Percentiles rank a stretch among this genome's conserved stretches.
phyloP scores from a whole-genome alignment of 2,888 invertebrate species.

The Xanthostigma xanthostigma region DNA sequence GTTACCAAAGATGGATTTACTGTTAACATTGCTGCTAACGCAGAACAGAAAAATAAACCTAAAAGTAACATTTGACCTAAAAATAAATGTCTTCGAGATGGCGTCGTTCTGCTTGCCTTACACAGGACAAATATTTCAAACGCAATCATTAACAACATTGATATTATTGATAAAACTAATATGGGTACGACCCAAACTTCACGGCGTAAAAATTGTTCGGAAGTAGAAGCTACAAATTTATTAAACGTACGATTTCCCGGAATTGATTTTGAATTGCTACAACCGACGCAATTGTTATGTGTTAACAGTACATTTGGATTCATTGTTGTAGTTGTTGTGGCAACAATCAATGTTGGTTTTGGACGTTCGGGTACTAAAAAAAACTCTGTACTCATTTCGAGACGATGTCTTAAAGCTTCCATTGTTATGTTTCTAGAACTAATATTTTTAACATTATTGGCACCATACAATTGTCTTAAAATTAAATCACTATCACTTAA shows the following conservation, averaged over 20 bases:
- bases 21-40: slow-evolving; percentile 62
- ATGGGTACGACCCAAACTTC: slow-evolving; percentile 88
- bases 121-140: slow-evolving; percentile 85
- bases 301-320: too few relatives aligned
- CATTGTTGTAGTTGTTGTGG: slow-evolving; percentile 17
- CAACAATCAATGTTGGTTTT: slow-evolving; percentile 24
- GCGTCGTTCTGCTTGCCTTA: slow-evolving; percentile 68
- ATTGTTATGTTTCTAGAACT: background rate
- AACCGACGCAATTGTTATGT: too few relatives aligned
- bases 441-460: too few relatives aligned
- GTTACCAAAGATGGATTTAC: slow-evolving; percentile 64
- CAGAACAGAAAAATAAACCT: slow-evolving; percentile 69
- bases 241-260: too few relatives aligned
- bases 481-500: too few relatives aligned
- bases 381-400: slow-evolving; percentile 75
- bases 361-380: slow-evolving; percentile 55
- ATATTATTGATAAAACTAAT: slow-evolving; percentile 66
- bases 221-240: slow-evolving; percentile 1
- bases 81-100: slow-evolving; percentile 71
- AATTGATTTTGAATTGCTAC: too few relatives aligned
- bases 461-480: too few relatives aligned
- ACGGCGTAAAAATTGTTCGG: slow-evolving; percentile 36
- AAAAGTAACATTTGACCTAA: slow-evolving; percentile 75
- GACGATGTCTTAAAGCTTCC: slow-evolving; percentile 29
- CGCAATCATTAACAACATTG: slow-evolving; percentile 69